Percentiles rank a stretch among this genome's conserved stretches.
These are phyloP conservation scores for Platysternon megacephalum DNA, from an alignment of 2,113 vertebrate genomes.

Conservation along the genomic window DNA sequence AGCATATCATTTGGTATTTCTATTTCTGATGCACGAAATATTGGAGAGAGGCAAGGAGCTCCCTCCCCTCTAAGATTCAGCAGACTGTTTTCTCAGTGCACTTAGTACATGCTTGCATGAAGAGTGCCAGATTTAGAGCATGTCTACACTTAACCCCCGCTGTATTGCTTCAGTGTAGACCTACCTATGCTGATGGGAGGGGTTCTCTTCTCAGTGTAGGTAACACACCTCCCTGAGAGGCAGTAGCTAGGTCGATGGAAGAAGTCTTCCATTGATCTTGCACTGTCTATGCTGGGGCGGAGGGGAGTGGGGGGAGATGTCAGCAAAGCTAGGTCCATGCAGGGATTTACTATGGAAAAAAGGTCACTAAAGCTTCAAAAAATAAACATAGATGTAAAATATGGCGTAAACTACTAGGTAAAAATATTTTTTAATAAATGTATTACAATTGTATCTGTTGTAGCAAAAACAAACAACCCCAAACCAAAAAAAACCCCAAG, in stretches of 20 bases:
- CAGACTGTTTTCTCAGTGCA: conserved; percentile 9
- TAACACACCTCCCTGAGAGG: background rate
- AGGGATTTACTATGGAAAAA: background rate
- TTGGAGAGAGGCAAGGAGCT: conserved; percentile 29
- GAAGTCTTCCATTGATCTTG: background rate
- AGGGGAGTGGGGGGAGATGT: no score
- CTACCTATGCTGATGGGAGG: background rate
- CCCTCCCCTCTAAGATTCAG: conserved; percentile 19
- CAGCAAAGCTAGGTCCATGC: background rate
- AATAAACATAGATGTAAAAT: background rate
- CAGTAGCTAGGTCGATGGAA: background rate
- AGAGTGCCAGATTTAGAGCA: background rate
- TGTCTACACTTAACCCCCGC: background rate
- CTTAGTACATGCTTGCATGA: conserved; percentile 36
- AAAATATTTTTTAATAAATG: background rate
- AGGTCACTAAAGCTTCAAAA: background rate
- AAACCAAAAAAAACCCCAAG: background rate
- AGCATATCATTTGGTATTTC: background rate
- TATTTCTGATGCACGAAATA: background rate
- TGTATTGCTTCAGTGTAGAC: background rate
- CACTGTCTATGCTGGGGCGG: no score
- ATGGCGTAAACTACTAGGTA: background rate
- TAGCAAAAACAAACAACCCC: background rate
- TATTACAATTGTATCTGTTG: background rate
- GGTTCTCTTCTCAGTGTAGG: background rate